A percentile compares a stretch with the other conserved stretches of the same genome.
These are phyloP conservation scores for Vulpes vulpes DNA, from an alignment of 2,113 vertebrate species.

Conservation along the genomic window DNA sequence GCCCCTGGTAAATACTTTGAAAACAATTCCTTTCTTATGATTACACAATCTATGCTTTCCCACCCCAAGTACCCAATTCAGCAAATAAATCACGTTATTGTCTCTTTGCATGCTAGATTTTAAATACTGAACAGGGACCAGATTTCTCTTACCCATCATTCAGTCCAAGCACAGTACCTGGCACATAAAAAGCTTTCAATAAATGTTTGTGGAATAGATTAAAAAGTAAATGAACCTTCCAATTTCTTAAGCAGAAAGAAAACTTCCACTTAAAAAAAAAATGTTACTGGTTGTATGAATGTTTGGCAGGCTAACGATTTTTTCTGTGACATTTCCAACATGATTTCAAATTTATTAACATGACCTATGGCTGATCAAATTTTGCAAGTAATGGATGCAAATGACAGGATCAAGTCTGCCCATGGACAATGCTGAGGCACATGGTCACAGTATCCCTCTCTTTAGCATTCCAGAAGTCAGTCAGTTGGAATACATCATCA, in stretches of 20 bases:
- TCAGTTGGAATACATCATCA: background rate
- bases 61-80: rapidly evolving
- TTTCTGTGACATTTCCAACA: background rate
- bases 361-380: background rate
- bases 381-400: background rate
- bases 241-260: background rate
- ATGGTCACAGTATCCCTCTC: background rate
- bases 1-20: background rate
- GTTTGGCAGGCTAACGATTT: background rate
- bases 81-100: background rate
- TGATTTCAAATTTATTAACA: background rate
- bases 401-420: background rate
- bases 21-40: background rate
- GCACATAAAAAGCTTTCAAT: background rate
- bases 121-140: background rate
- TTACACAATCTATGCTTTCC: rapidly evolving
- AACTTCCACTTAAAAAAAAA: background rate
- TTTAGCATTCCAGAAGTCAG: background rate
- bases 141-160: background rate
- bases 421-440: no score
- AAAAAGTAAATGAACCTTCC: background rate
- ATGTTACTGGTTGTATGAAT: background rate
- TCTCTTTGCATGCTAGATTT: background rate
- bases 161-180: background rate
- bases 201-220: background rate